Base-by-base conservation (phyloP, 1,140 invertebrate species). In the Listronotus oregonensis region DNA sequence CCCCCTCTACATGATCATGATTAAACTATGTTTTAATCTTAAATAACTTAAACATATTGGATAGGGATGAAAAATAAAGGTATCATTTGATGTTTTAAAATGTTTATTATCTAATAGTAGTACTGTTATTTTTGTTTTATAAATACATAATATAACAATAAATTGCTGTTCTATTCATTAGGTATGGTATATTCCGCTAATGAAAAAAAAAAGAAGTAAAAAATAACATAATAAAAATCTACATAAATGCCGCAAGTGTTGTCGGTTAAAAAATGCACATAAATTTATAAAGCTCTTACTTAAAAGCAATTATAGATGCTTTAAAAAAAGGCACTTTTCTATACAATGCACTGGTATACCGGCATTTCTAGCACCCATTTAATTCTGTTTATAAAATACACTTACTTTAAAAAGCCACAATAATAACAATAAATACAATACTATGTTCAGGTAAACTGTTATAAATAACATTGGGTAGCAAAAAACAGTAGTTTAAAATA, bases 351-450 rank as follows among this genome's bases (percentile, higher is more conserved):
- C 31, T 44, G 2, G 8, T 27, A 34, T 39, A 12, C 40, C 46
- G 42, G 58, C n/a, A 18, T 17, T 51, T 43, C 10, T 52, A 51
- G 44, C 54, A 58, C 54, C 55, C 55, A 49, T 52, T 51, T 43
- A 8, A 15, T 12, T 46, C 43, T 12, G 8, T 10, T 51, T 21
- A 50, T 51, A 44, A 56, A 46, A 49, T 56, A 56, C 44, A 40
- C n/a, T 56, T 64, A 63, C 47, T 56, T 64, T 64, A 64, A 64
- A 56, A 64, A 64, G 61, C 61, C 51, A 64, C 39, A 47, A 31
- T 51, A 46, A 64, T 56, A 64, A 65, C 63, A 65, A 65, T 65
- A 65, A 65, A 65, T 65, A 65, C 54, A 65, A 65, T 65, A 65
- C 63, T 65, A 65, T 65, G 40, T 65, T 65, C 63, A 65, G 63